Evolutionary conservation across 2,888 invertebrate genomes (phyloP), one percentile per base, ranked within the genome.

Genomic region (Mycalesis mineus): DNA sequence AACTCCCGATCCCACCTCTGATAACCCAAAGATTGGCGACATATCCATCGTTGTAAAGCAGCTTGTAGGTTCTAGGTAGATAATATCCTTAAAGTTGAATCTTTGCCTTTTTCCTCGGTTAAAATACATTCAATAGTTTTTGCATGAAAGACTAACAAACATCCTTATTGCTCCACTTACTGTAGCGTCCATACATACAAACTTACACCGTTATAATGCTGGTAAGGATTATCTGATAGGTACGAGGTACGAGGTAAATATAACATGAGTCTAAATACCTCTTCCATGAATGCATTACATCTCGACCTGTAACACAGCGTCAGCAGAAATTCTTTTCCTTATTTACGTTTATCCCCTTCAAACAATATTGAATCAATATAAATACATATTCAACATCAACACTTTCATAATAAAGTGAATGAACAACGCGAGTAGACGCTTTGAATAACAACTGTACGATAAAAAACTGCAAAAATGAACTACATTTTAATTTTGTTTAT

Each of bases 1-100:
- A n/a, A n/a, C n/a, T n/a, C n/a, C 76, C 0, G 84, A 82, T 41
- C 79, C 84, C 0, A 67, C 76, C 0, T 84, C 84, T 51, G 72
- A 74, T 49, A 77, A 77, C 55, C 81, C 78, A 7, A 73, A 58
- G 0, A 66, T 82, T 0, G 81, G 82, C 45, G 65, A 75, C 0
- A 50, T 65, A 0, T 29, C 47, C 0, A n/a, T 13, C 1, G 66
- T 57, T 1, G 65, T 71, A 0, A n/a, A n/a, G n/a, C n/a, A n/a
- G n/a, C n/a, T n/a, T n/a, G n/a, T n/a, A n/a, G n/a, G n/a, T n/a
- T n/a, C n/a, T n/a, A n/a, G n/a, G n/a, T n/a, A n/a, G n/a, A n/a
- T n/a, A n/a, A n/a, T n/a, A n/a, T n/a, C n/a, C n/a, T n/a, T n/a
- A n/a, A n/a, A n/a, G n/a, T n/a, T n/a, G n/a, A n/a, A n/a, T n/a